phyloP scores from a whole-genome alignment of 2,113 vertebrate genomes.

The Limnothrissa miodon region DNA sequence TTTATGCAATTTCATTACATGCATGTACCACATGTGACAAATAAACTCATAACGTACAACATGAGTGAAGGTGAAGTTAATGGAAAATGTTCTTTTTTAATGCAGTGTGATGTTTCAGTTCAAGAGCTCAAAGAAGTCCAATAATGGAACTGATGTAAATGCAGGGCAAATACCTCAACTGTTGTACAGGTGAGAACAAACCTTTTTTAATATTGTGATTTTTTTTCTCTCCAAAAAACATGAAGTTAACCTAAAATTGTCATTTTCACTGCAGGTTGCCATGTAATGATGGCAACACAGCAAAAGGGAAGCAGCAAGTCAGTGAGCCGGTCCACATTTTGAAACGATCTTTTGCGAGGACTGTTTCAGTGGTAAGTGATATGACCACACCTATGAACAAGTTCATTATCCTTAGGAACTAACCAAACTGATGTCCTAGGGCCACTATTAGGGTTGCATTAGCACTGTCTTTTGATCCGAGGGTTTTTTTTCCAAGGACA shows the following conservation, averaged over 20 bases:
- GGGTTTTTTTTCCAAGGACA: too few species aligned
- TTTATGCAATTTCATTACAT: too few species aligned
- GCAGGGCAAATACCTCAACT: slow-evolving; percentile 97
- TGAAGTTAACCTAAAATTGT: neutral
- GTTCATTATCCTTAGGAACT: too few species aligned
- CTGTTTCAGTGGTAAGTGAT: slow-evolving; percentile 88
- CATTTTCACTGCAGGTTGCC: slow-evolving; percentile 78
- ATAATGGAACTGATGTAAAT: slow-evolving; percentile 98
- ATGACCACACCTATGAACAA: neutral
- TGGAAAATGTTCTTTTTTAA: slow-evolving; percentile 36
- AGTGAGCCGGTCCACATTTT: slow-evolving; percentile 97
- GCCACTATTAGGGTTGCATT: too few species aligned
- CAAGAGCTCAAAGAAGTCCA: slow-evolving; percentile 99
- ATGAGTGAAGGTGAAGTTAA: too few species aligned
- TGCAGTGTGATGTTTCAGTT: slow-evolving; percentile 96
- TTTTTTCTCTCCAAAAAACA: neutral
- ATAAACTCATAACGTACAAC: too few species aligned
- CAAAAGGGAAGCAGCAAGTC: slow-evolving; percentile 96
- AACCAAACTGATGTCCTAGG: too few species aligned
- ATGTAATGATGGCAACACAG: slow-evolving; percentile 91
- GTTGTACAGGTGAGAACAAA: slow-evolving; percentile 82
- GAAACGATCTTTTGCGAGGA: slow-evolving; percentile 94
- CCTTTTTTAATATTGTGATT: neutral
- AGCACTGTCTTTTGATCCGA: too few species aligned
- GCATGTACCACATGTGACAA: too few species aligned